Conservation (phyloP, 1,140 invertebrate genomes). For the Zaprionus inermis region DNA sequence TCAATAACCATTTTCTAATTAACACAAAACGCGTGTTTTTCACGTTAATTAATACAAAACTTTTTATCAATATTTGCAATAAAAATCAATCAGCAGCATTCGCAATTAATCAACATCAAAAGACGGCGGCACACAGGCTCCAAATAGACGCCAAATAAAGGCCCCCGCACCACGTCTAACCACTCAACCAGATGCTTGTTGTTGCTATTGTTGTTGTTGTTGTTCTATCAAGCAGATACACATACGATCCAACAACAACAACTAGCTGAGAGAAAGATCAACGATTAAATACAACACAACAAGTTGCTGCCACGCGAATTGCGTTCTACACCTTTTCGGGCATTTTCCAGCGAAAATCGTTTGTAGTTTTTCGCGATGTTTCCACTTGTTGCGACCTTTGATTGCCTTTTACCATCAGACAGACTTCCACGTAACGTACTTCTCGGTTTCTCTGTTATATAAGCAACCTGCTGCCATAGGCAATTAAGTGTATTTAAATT, state of each 20-base stretch:
- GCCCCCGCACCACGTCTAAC: conserved; percentile 11
- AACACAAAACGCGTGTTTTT: conserved; percentile 81
- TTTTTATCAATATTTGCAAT: conserved; percentile 84
- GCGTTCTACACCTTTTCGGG: conserved; percentile 33
- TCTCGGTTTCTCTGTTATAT: conserved; percentile 41
- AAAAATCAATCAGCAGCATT: conserved; percentile 82
- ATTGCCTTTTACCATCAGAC: conserved; percentile 20
- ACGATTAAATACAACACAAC: conserved; percentile 53
- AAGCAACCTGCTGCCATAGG: conserved; percentile 37
- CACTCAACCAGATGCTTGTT: conserved; percentile 12
- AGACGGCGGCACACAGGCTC: conserved; percentile 42
- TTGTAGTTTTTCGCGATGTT: conserved; percentile 51
- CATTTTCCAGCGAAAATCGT: conserved; percentile 66
- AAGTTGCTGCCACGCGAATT: conserved; percentile 72
- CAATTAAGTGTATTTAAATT: conserved; percentile 64
- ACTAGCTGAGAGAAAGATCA: conserved; percentile 14
- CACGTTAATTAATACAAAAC: conserved; percentile 82
- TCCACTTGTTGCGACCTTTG: conserved; percentile 53
- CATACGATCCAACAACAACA: conserved; percentile 19
- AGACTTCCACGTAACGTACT: conserved; percentile 38
- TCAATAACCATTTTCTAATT: conserved; percentile 82
- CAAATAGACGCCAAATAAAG: conserved; percentile 36
- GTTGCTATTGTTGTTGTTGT: too few relatives aligned
- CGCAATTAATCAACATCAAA: conserved; percentile 82
- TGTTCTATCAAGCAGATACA: conserved; percentile 28